Evolutionary conservation across 2,797 vertebrate genomes (phyloP), one percentile per base, ranked within the genome.

Genomic region (Notolepis coatsorum): DNA sequence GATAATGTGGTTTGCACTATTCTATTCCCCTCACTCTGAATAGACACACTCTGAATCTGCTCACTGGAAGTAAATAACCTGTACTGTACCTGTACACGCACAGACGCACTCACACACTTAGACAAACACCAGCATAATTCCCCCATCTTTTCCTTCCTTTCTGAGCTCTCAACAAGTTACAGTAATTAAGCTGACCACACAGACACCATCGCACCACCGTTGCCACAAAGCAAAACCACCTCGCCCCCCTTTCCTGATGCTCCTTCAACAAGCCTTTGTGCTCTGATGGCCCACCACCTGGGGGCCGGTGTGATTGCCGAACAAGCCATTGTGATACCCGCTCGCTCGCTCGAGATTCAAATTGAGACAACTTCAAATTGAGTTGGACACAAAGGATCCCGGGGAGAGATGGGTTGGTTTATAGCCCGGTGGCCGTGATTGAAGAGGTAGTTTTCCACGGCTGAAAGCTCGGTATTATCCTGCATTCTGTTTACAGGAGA

Each of bases 391-490:
- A 37, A 69, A 71, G 54, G 67, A 56, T 48, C 48, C 7, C 43
- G 24, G 9, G 28, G 43, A 37, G 46, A 60, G 48, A 71, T 18
- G 43, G 61, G 5, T 21, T 30, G 1, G n/a, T 65, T 48, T 53
- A 25, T 21, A 30, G 47, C 9, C 23, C 46, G 68, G 61, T 37
- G 48, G 48, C 35, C 33, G 17, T 71, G 65, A 77, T 70, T 72
- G 68, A 70, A 73, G 78, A 18, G 71, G 55, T 27, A 24, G 47
- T 69, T 67, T 57, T 52, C n/a, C 35, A 47, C 48, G 30, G 55
- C 41, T 61, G 55, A 55, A 59, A 28, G 46, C 23, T 59, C 10
- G 33, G 50, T 21, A 30, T 45, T 37, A 45, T 28, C 35, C 35
- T 41, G 41, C 15, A 15, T 35, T 25, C 15, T 48, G 51, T 55